A percentile compares a stretch with the other conserved stretches of the same genome.
These are phyloP conservation scores for Otolemur crassicaudatus DNA, from an alignment of 2,797 vertebrate genomes.

Conservation along the genomic window DNA sequence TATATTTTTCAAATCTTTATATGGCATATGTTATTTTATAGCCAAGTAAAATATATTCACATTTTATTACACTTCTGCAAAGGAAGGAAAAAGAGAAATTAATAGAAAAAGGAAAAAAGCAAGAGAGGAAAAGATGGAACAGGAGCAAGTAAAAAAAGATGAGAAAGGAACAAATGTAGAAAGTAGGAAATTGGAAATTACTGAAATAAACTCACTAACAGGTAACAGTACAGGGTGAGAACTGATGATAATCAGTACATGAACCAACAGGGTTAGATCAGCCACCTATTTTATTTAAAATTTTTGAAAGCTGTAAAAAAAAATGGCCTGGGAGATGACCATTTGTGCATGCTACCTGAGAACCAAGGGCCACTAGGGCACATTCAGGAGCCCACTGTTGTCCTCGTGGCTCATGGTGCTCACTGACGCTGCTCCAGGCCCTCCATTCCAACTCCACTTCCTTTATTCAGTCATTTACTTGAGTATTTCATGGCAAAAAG, in stretches of 20 bases:
- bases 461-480: background rate
- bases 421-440: fast-evolving
- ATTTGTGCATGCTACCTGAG: fast-evolving
- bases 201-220: background rate
- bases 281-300: background rate
- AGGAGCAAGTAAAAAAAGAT: background rate
- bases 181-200: background rate
- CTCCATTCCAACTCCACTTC: background rate
- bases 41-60: background rate
- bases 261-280: background rate
- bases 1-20: background rate
- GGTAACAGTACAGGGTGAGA: background rate
- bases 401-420: fast-evolving
- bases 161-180: background rate
- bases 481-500: background rate
- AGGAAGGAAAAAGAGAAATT: background rate
- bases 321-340: background rate
- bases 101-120: background rate
- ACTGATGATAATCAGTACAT: background rate
- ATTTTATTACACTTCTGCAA: background rate
- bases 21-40: background rate
- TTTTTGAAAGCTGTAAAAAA: background rate
- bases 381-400: fast-evolving
- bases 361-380: background rate
- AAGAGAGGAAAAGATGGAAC: background rate